Evolutionary conservation across 2,113 vertebrate species (phyloP).

Genomic region (Psophia crepitans): DNA sequence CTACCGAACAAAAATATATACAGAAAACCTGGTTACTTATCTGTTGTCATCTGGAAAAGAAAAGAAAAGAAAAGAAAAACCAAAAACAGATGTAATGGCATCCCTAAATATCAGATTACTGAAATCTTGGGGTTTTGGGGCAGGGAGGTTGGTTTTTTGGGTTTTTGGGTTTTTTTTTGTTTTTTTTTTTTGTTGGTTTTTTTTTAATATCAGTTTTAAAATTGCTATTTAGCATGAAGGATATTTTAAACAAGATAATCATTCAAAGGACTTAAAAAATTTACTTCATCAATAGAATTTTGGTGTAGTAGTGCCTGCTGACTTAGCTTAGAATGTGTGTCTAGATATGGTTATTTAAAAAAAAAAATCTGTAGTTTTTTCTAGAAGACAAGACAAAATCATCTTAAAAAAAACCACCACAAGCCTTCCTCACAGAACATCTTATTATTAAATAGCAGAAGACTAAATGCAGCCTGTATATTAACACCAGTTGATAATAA

Average conservation of each 20-base stretch:
- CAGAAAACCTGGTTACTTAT: neutral
- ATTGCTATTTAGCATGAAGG: neutral
- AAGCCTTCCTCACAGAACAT: neutral
- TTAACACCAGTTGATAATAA: neutral
- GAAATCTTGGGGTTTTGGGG: neutral
- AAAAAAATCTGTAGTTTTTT: neutral
- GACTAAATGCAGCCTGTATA: neutral
- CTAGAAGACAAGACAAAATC: neutral
- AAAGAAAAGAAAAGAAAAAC: neutral
- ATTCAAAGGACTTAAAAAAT: neutral
- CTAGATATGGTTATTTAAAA: neutral
- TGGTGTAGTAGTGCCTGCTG: neutral
- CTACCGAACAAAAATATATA: neutral
- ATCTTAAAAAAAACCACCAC: neutral
- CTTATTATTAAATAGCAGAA: neutral
- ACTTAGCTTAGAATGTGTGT: neutral
- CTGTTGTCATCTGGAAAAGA: neutral
- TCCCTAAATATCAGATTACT: neutral
- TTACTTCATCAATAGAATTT: neutral
- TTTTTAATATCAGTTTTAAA: neutral
- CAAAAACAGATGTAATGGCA: neutral
- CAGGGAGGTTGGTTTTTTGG: too few species aligned
- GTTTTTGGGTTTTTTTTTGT: too few species aligned
- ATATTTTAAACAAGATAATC: neutral
- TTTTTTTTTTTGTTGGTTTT: too few species aligned